These are phyloP conservation scores for Autographa pulchrina DNA, from an alignment of 2,888 invertebrate genomes.

Conservation along the genomic window DNA sequence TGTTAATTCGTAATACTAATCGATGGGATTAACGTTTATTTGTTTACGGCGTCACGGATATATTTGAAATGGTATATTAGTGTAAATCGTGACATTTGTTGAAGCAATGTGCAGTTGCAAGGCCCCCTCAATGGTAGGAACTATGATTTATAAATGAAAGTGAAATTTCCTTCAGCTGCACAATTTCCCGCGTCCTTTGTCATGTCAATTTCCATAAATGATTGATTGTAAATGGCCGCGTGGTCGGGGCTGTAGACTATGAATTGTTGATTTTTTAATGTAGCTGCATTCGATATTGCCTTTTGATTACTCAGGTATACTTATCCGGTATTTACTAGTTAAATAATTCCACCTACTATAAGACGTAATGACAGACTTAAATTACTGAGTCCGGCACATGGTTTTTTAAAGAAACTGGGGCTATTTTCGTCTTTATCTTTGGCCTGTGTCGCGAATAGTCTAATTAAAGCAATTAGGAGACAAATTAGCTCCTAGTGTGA, in stretches of 20 bases:
- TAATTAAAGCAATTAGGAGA: not conserved
- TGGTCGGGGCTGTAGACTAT: slow-evolving; percentile 11
- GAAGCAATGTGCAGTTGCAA: slow-evolving; percentile 2
- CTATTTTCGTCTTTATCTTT: not conserved
- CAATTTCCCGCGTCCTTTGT: slow-evolving; percentile 38
- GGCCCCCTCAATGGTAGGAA: slow-evolving; percentile 14
- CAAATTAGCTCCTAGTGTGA: not conserved
- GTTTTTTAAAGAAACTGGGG: too few relatives aligned
- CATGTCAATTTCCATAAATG: slow-evolving; percentile 46
- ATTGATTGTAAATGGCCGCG: slow-evolving; percentile 33
- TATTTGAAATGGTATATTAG: slow-evolving; percentile 35
- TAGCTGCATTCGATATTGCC: slow-evolving; percentile 39
- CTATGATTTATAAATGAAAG: slow-evolving; percentile 41
- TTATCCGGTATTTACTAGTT: too few relatives aligned
- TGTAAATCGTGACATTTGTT: slow-evolving; percentile 26
- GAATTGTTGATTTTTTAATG: slow-evolving; percentile 38
- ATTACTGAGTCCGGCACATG: not conserved
- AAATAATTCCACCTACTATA: not conserved
- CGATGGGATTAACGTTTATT: slow-evolving; percentile 37
- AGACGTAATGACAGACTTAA: not conserved
- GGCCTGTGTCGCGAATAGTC: not conserved
- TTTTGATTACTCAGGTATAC: not conserved
- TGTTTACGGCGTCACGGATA: slow-evolving; percentile 28
- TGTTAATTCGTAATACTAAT: slow-evolving; percentile 51
- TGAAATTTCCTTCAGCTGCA: slow-evolving; percentile 27